Evolutionary conservation across 2,797 vertebrate species (phyloP).

Genomic region (Erpetoichthys calabaricus): DNA sequence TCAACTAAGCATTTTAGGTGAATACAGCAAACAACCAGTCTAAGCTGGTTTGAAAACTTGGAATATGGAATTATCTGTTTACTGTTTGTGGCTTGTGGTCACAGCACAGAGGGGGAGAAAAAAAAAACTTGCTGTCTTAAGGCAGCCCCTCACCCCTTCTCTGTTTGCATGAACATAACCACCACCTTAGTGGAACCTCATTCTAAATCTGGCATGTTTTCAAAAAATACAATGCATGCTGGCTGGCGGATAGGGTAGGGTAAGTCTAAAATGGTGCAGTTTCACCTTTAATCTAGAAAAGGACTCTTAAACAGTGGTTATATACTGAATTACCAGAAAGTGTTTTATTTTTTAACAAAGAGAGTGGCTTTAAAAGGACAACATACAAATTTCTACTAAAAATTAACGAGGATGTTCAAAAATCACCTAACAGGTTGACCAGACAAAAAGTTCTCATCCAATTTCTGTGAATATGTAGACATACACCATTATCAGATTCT

Average conservation of each 20-base stretch:
- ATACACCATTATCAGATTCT: no score
- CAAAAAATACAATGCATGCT: conserved; percentile 49
- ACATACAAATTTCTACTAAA: no score
- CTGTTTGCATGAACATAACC: not conserved
- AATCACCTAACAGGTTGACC: no score
- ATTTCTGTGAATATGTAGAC: no score
- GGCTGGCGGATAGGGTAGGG: conserved; percentile 48
- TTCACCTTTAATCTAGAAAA: no score
- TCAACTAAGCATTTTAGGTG: conserved; percentile 57
- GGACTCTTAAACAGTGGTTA: no score
- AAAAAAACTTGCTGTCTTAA: conserved; percentile 3
- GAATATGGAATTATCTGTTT: conserved; percentile 73
- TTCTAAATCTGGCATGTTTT: conserved; percentile 47
- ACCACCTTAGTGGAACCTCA: conserved; percentile 15
- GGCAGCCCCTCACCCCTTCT: conserved; percentile 8
- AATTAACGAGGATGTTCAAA: no score
- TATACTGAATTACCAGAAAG: no score
- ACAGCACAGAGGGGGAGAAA: conserved; percentile 37
- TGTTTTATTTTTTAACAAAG: no score
- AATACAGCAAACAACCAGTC: conserved; percentile 59
- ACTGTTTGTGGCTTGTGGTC: conserved; percentile 66
- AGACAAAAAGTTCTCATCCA: no score
- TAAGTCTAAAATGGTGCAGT: no score
- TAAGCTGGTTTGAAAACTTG: conserved; percentile 77
- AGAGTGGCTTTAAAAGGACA: no score